Evolutionary conservation across 1,140 invertebrate species (phyloP).

Genomic region (Pseudomyrmex gracilis): DNA sequence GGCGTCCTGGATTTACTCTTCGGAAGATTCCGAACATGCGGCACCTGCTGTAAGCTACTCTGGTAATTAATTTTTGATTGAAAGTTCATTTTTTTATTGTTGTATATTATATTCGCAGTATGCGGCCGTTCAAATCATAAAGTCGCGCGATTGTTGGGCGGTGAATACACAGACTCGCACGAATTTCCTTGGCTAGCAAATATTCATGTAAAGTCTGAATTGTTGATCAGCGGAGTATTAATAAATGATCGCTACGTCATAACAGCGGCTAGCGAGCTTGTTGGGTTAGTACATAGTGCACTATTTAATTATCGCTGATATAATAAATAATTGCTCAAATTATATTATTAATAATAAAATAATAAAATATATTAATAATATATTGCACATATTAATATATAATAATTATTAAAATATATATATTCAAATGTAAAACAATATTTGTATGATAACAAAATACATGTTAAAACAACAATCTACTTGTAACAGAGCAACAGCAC

Average conservation of each 20-base stretch:
- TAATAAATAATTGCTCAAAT: not conserved
- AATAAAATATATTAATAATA: no score
- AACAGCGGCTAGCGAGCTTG: slow-evolving; percentile 85
- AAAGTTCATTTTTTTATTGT: not conserved
- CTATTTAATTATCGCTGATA: slow-evolving; percentile 4
- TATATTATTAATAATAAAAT: no score
- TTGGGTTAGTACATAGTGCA: slow-evolving; percentile 80
- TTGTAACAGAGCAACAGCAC: slow-evolving; percentile 80
- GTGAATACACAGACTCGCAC: slow-evolving; percentile 83
- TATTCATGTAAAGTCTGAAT: slow-evolving; percentile 78
- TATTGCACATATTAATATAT: no score
- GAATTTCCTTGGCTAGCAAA: slow-evolving; percentile 87
- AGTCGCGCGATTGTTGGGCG: slow-evolving; percentile 82
- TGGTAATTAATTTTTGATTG: slow-evolving; percentile 1
- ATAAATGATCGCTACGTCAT: slow-evolving; percentile 87
- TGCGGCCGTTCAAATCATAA: slow-evolving; percentile 81
- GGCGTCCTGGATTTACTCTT: slow-evolving; percentile 78
- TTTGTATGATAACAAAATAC: not conserved
- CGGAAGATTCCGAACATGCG: slow-evolving; percentile 77
- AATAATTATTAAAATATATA: no score
- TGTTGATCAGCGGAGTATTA: slow-evolving; percentile 82
- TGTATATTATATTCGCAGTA: slow-evolving; percentile 65
- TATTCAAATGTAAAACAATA: not conserved
- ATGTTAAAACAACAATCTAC: slow-evolving; percentile 43
- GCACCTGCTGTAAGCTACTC: slow-evolving; percentile 78